Evolutionary conservation across 2,797 vertebrate species (phyloP).

Genomic region (Philypnodon macrostomus): DNA sequence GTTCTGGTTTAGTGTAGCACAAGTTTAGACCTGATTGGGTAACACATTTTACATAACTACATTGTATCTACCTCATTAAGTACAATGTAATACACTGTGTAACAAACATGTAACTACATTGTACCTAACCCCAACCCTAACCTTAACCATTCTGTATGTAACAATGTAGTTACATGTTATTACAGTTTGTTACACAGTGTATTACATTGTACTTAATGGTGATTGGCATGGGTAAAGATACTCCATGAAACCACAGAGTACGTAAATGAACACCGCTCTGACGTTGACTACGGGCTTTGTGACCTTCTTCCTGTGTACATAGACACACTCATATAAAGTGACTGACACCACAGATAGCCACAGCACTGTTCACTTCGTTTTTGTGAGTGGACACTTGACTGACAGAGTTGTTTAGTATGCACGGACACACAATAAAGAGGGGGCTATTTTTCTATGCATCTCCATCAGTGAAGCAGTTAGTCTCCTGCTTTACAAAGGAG

Average conservation of each 20-base stretch:
- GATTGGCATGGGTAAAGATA: too few relatives aligned
- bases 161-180: too few relatives aligned
- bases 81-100: too few relatives aligned
- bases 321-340: constrained; percentile 6
- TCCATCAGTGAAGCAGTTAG: constrained; percentile 19
- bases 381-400: constrained; percentile 46
- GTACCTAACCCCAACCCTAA: too few relatives aligned
- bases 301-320: not conserved
- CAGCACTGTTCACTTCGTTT: constrained; percentile 13
- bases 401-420: constrained; percentile 41
- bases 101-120: too few relatives aligned
- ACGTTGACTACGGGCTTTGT: constrained; percentile 1
- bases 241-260: constrained; percentile 17
- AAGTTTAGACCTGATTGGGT: too few relatives aligned
- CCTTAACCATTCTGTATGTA: too few relatives aligned
- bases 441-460: constrained; percentile 21
- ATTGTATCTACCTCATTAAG: too few relatives aligned
- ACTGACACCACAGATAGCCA: not conserved
- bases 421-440: constrained; percentile 27
- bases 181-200: too few relatives aligned
- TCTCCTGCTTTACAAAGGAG: constrained; percentile 6
- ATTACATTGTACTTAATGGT: too few relatives aligned
- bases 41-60: too few relatives aligned
- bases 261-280: not conserved
- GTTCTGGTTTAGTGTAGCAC: too few relatives aligned